phyloP scores from a whole-genome alignment of 2,797 vertebrate species.

The Microctenopoma lineatum region DNA sequence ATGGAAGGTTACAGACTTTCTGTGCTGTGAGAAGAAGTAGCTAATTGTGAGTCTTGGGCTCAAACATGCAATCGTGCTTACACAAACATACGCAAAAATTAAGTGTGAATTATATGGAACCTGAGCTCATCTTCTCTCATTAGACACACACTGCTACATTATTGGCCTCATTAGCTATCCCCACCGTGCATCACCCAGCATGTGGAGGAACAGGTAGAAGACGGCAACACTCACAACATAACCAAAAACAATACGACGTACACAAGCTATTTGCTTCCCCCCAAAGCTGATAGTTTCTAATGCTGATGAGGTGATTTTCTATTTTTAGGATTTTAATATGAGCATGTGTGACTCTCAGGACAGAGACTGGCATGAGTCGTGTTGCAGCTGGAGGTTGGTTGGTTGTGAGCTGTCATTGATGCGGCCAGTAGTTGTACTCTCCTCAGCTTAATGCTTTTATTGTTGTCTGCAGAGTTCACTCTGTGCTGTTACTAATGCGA shows the following conservation, averaged over 20 bases:
- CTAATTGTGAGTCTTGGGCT: constrained; percentile 15
- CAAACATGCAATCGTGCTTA: constrained; percentile 33
- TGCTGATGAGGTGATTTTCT: constrained; percentile 31
- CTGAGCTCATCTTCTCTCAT: constrained; percentile 68
- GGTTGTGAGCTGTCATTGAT: constrained; percentile 76
- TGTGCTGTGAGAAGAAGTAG: neutral
- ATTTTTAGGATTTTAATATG: constrained; percentile 39
- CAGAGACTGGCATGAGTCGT: constrained; percentile 55
- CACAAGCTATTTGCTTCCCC: constrained; percentile 22
- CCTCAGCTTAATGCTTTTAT: constrained; percentile 66
- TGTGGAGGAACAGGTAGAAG: constrained; percentile 49
- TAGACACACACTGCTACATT: constrained; percentile 71
- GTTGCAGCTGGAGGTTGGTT: constrained; percentile 40
- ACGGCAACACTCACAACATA: constrained; percentile 31
- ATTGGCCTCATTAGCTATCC: constrained; percentile 74
- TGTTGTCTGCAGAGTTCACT: constrained; percentile 73
- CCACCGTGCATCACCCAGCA: constrained; percentile 67
- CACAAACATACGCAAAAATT: constrained; percentile 35
- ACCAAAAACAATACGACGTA: constrained; percentile 23
- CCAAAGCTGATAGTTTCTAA: constrained; percentile 48
- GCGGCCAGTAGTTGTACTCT: constrained; percentile 49
- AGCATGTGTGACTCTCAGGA: constrained; percentile 33
- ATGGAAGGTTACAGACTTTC: neutral
- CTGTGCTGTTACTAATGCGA: constrained; percentile 82
- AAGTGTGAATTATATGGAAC: constrained; percentile 36